Percentiles rank a stretch among this genome's conserved stretches.
Evolutionary conservation across 2,888 invertebrate species (phyloP).

Genomic region (Andrena marginata): DNA sequence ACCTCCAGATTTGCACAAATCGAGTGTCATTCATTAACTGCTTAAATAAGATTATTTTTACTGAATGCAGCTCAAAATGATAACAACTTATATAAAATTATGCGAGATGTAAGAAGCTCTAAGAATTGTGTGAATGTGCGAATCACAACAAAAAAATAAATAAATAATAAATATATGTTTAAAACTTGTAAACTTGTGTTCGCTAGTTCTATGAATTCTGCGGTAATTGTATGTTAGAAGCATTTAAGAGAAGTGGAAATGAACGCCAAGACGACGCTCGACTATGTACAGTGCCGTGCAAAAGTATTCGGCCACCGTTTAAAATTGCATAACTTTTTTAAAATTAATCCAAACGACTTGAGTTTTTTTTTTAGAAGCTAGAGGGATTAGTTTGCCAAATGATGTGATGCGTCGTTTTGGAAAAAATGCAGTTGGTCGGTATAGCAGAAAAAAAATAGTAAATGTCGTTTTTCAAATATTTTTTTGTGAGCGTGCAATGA

Average conservation of each 20-base stretch:
- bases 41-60: slow-evolving; percentile 82
- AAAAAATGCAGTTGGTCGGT: too few relatives aligned
- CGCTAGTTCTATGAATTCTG: not conserved
- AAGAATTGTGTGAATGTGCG: slow-evolving; percentile 80
- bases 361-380: too few relatives aligned
- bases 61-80: slow-evolving; percentile 80
- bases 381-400: too few relatives aligned
- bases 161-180: slow-evolving; percentile 83
- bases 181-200: slow-evolving; percentile 72
- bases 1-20: slow-evolving; percentile 82
- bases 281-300: too few relatives aligned
- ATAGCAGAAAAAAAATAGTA: too few relatives aligned
- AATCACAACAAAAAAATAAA: slow-evolving; percentile 74
- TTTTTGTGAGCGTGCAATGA: too few relatives aligned
- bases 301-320: too few relatives aligned
- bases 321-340: too few relatives aligned
- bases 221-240: not conserved
- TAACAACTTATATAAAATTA: slow-evolving; percentile 65
- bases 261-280: too few relatives aligned
- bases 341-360: too few relatives aligned
- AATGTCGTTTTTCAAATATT: too few relatives aligned
- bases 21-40: slow-evolving; percentile 77
- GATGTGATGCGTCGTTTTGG: too few relatives aligned
- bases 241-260: not conserved
- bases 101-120: slow-evolving; percentile 65